Evolutionary conservation across 1,140 invertebrate species (phyloP).

Genomic region (Monochamus saltuarius): DNA sequence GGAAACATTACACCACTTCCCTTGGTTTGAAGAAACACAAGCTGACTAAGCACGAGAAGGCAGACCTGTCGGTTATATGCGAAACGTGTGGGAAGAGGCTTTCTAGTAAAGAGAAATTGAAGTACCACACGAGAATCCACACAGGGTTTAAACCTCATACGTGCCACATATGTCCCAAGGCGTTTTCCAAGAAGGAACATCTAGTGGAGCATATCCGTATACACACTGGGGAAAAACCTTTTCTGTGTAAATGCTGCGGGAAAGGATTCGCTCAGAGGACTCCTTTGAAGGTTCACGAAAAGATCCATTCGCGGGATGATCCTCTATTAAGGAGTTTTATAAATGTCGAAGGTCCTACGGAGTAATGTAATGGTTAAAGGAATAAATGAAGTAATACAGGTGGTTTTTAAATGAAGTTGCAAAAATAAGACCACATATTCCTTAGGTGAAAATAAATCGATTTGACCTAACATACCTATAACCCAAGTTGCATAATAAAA

Average conservation of each 20-base stretch:
- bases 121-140: constrained; percentile 68
- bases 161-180: constrained; percentile 59
- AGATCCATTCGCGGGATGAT: constrained; percentile 73
- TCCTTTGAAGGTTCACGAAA: constrained; percentile 71
- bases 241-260: constrained; percentile 49
- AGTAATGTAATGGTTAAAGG: too few relatives aligned
- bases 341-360: too few relatives aligned
- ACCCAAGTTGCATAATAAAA: too few relatives aligned
- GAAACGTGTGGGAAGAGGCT: constrained; percentile 78
- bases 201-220: constrained; percentile 60
- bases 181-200: constrained; percentile 62
- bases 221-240: constrained; percentile 49
- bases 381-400: too few relatives aligned
- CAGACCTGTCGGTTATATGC: constrained; percentile 55
- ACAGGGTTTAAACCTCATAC: constrained; percentile 66
- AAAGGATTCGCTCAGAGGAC: constrained; percentile 63
- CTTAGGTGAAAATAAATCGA: too few relatives aligned
- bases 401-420: too few relatives aligned
- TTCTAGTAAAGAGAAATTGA: constrained; percentile 65
- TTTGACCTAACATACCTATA: too few relatives aligned
- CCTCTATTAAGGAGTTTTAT: constrained; percentile 58
- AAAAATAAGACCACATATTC: too few relatives aligned
- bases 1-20: constrained; percentile 41
- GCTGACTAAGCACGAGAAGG: constrained; percentile 33
- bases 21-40: constrained; percentile 40